These are phyloP conservation scores for Brachyhypopomus gauderio DNA, from an alignment of 2,113 vertebrate species.

Conservation along the genomic window DNA sequence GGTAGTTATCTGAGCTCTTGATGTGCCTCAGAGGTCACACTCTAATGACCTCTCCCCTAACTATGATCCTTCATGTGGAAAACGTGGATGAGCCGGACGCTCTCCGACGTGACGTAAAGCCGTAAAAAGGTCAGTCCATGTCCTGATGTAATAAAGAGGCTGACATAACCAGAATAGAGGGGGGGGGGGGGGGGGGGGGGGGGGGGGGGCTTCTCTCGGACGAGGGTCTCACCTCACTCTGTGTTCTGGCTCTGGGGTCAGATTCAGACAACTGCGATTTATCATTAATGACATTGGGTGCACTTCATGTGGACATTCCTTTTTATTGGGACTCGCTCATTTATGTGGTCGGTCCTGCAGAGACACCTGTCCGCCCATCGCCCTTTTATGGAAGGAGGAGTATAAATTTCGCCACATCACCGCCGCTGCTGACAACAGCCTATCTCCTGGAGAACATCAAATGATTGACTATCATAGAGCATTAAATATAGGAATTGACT, in stretches of 20 bases:
- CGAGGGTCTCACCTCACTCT: constrained; percentile 58
- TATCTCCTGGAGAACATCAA: constrained; percentile 68
- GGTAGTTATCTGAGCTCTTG: not conserved
- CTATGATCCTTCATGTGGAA: not conserved
- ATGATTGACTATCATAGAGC: constrained; percentile 65
- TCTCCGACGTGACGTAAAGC: constrained; percentile 68
- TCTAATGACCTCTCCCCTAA: constrained; percentile 13
- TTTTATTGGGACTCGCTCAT: constrained; percentile 74
- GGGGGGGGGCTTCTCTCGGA: constrained; percentile 58
- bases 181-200: constrained; percentile 31
- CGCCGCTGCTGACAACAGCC: constrained; percentile 63
- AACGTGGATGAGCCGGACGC: constrained; percentile 45
- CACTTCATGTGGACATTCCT: constrained; percentile 76
- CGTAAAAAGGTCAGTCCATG: constrained; percentile 77
- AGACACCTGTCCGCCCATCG: constrained; percentile 69
- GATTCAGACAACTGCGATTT: constrained; percentile 75
- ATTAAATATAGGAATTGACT: constrained; percentile 71
- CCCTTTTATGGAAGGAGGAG: constrained; percentile 60
- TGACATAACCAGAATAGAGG: constrained; percentile 70
- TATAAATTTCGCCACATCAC: constrained; percentile 71
- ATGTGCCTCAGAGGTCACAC: not conserved
- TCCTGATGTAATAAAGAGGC: constrained; percentile 72
- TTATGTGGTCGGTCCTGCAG: constrained; percentile 70
- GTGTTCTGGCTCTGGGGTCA: constrained; percentile 68
- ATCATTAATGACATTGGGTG: constrained; percentile 77